These are phyloP conservation scores for Dicaeum eximium DNA, from an alignment of 2,113 vertebrate genomes.

Conservation along the genomic window DNA sequence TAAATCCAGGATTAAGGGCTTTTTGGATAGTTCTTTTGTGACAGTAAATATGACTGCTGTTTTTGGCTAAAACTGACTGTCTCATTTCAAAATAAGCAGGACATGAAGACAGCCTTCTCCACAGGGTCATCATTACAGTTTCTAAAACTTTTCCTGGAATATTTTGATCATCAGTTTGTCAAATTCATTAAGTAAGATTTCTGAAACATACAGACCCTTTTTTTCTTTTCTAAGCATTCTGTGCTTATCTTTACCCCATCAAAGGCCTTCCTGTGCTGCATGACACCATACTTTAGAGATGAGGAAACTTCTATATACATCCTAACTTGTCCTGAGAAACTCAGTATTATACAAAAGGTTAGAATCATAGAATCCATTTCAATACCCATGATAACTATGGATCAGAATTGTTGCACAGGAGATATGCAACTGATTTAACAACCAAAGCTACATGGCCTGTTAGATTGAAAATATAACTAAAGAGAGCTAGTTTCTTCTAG, in stretches of 20 bases:
- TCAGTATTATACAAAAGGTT: neutral
- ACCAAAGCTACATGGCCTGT: neutral
- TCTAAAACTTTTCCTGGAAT: neutral
- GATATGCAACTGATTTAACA: neutral
- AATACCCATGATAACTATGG: neutral
- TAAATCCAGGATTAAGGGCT: neutral
- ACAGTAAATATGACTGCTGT: neutral
- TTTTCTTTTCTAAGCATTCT: neutral
- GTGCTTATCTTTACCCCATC: neutral
- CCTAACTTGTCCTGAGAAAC: neutral
- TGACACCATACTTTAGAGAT: neutral
- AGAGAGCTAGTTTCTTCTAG: neutral
- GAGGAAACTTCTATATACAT: neutral
- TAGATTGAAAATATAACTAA: neutral
- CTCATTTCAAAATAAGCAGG: neutral
- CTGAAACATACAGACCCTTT: neutral
- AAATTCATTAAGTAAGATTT: neutral
- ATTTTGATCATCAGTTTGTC: neutral
- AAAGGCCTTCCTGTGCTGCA: neutral
- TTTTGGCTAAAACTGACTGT: neutral
- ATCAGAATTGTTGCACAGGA: neutral
- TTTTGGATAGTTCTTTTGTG: neutral
- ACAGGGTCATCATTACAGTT: neutral
- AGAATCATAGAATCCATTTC: neutral
- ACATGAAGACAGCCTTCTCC: neutral